Conservation (phyloP, 2,113 vertebrate genomes). For the Melanerpes formicivorus region DNA sequence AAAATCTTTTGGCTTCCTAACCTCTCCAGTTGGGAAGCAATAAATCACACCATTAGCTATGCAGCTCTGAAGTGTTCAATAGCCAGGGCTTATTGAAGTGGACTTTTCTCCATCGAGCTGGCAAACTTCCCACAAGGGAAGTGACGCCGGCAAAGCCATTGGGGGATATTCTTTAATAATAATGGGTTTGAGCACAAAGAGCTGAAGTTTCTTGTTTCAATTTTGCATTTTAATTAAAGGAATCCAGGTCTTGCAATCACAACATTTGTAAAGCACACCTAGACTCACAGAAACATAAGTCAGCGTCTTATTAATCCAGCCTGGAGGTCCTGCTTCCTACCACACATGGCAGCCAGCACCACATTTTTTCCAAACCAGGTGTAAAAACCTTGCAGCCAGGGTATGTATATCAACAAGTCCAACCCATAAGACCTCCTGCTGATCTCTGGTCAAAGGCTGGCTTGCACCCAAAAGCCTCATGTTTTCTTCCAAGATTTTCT, state of each 20-base stretch:
- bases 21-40: background rate
- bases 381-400: background rate
- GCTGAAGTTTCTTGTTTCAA: background rate
- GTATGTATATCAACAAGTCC: background rate
- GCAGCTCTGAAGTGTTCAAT: background rate
- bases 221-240: background rate
- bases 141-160: background rate
- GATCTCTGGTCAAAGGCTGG: background rate
- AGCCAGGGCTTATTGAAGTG: background rate
- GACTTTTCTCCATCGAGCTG: background rate
- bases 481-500: background rate
- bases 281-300: background rate
- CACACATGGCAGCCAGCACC: background rate
- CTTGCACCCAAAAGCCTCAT: background rate
- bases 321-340: background rate
- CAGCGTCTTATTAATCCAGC: background rate
- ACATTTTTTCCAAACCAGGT: background rate
- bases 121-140: background rate
- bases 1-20: constrained; percentile 28
- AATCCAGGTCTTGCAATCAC: background rate
- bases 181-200: background rate
- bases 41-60: background rate
- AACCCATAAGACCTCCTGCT: background rate
- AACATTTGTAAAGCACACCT: background rate
- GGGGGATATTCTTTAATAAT: background rate